Evolutionary conservation across 2,113 vertebrate genomes (phyloP).

Genomic region (Fukomys damarensis): DNA sequence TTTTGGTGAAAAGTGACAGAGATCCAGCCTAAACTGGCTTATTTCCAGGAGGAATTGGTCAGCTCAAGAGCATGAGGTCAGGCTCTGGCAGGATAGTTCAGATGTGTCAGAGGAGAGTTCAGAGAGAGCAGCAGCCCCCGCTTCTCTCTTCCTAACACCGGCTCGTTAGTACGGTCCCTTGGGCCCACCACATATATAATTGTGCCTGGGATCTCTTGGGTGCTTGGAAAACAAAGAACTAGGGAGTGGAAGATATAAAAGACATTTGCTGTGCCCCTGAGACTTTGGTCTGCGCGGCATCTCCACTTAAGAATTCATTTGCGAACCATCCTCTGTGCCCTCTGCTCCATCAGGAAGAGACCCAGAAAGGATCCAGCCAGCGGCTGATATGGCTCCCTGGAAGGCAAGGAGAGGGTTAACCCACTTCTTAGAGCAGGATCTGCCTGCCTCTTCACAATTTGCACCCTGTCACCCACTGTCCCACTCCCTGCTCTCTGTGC

Average conservation of each 20-base stretch:
- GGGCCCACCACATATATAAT: background rate
- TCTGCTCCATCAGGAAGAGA: background rate
- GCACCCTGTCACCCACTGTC: background rate
- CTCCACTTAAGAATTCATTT: background rate
- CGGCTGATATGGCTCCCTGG: background rate
- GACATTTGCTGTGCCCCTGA: background rate
- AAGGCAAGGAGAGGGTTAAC: background rate
- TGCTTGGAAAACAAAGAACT: background rate
- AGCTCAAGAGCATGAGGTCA: too few species aligned
- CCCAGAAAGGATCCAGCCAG: accelerated
- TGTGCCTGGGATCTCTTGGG: accelerated
- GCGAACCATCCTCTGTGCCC: background rate
- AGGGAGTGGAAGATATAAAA: background rate
- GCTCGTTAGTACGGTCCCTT: accelerated
- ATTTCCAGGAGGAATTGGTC: background rate
- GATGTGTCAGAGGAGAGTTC: background rate
- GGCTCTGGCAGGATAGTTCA: background rate
- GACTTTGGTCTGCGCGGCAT: background rate
- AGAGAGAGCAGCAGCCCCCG: too few species aligned
- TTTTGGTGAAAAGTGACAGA: background rate
- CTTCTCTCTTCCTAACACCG: background rate
- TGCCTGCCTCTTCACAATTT: accelerated
- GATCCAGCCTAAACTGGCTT: background rate
- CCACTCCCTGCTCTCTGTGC: background rate
- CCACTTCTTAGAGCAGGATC: background rate